Evolutionary conservation across 2,113 vertebrate species (phyloP), one percentile per base, ranked within the genome.

Genomic region (Polypterus senegalus): DNA sequence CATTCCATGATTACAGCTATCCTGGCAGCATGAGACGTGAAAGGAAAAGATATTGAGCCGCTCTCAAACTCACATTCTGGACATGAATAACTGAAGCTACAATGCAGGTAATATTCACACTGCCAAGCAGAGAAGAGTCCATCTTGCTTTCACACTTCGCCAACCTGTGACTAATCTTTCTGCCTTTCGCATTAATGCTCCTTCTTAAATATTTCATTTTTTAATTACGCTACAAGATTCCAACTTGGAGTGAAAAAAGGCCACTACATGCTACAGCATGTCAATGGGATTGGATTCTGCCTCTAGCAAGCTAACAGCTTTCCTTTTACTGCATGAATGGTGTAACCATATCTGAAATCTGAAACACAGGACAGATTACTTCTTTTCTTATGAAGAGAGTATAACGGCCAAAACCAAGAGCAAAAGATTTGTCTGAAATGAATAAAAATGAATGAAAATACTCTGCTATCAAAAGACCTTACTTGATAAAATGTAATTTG

Each of bases 121-220:
- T 61, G 27, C 43, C 61, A 67, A 74, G 66, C 65, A 70, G 66
- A 80, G 59, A 61, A 74, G 75, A 71, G 67, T 52, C 64, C 75
- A 80, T 78, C 70, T 82, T 72, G 55, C 60, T 67, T 66, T 79
- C 73, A 74, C 67, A 66, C 57, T 61, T 59, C 59, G 61, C 69
- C 71, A 64, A 62, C 69, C 69, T 82, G 68, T 83, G 80, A 83
- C 77, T 83, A 83, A 88, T 86, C 76, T 72, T 66, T 71, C 78
- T 73, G 70, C 67, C 8, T 57, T 80, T 80, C 74, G 73, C 73
- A 77, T 79, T 85, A 88, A 85, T 77, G 77, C 71, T 60, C 80
- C 65, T 73, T 79, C 79, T 91, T 93, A 82, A 91, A 91, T 93
- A 89, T 92, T 92, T 89, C 80, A 88, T 63, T 76, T 86, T 89